Evolutionary conservation across 2,888 invertebrate species (phyloP), one percentile per base, ranked within the genome.

Genomic region (Autographa gamma): DNA sequence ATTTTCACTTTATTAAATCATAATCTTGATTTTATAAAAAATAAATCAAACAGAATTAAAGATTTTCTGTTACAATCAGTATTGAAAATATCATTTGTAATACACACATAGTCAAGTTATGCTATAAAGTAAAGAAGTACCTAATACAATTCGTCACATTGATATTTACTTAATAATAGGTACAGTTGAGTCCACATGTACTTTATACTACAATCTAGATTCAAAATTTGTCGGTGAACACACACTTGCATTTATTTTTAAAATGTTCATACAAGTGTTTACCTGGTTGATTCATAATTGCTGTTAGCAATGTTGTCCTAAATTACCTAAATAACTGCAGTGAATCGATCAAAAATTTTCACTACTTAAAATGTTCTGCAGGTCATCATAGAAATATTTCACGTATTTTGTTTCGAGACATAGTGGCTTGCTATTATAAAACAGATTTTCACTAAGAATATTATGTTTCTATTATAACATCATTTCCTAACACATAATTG

Each of bases 1-100:
- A 74, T 68, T 74, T 71, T 63, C 67, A 82, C 67, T 81, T 82
- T 81, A 81, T 70, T 81, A 67, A 70, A 63, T 73, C 79, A 79
- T 79, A 80, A 74, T 84, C 63, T 76, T 79, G 76, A 78, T 84
- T 80, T 79, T 74, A 78, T 65, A 74, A 79, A 76, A 81, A 80
- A 73, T 67, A 81, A 63, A 69, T 75, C 62, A 66, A 69, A 74
- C 67, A 61, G 65, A 75, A 78, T 63, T 41, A 69, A 70, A 48
- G 58, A 64, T 66, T 60, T 63, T 48, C 54, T 72, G 54, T 61
- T 43, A 77, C 16, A 75, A 63, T 63, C 54, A 63, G 62, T 71
- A 76, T 67, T 54, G 38, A 73, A 69, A 77, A 71, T 69, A 71
- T 31, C n/a, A 79, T 77, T 67, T 69, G 31, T 63, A 60, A 62